Evolutionary conservation across 2,113 vertebrate genomes (phyloP).

Genomic region (Cyanoramphus novaezelandiae): DNA sequence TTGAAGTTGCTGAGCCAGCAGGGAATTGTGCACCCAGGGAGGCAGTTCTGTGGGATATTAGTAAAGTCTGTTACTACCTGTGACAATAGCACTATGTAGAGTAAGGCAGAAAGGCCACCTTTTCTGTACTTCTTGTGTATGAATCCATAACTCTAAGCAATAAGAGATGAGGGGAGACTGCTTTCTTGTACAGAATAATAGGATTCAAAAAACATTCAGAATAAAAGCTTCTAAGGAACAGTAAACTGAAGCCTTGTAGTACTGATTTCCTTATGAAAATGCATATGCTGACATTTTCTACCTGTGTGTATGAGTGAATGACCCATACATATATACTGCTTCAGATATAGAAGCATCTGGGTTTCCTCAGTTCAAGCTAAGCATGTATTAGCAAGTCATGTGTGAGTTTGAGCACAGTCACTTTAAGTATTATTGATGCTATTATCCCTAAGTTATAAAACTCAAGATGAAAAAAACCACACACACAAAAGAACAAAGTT

Average conservation of each 20-base stretch:
- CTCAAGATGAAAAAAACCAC: neutral
- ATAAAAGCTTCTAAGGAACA: neutral
- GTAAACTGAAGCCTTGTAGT: neutral
- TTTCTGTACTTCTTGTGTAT: neutral
- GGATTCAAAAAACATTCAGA: neutral
- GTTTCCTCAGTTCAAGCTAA: neutral
- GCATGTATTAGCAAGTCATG: neutral
- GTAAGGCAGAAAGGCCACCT: neutral
- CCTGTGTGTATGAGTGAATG: accelerated
- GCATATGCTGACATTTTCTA: neutral
- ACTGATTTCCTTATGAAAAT: neutral
- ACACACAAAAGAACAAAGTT: neutral
- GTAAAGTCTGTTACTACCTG: neutral
- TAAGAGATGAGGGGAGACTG: neutral
- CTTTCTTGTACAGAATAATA: neutral
- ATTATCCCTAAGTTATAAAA: neutral
- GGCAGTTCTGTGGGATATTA: neutral
- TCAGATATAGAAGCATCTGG: neutral
- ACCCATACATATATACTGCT: neutral
- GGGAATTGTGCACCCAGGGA: neutral
- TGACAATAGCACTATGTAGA: neutral
- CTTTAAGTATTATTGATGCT: neutral
- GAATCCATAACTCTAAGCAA: neutral
- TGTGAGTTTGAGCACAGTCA: neutral
- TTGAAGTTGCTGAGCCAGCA: neutral